These are phyloP conservation scores for Chlorocebus sabaeus DNA, from an alignment of 2,113 vertebrate species.

Conservation along the genomic window DNA sequence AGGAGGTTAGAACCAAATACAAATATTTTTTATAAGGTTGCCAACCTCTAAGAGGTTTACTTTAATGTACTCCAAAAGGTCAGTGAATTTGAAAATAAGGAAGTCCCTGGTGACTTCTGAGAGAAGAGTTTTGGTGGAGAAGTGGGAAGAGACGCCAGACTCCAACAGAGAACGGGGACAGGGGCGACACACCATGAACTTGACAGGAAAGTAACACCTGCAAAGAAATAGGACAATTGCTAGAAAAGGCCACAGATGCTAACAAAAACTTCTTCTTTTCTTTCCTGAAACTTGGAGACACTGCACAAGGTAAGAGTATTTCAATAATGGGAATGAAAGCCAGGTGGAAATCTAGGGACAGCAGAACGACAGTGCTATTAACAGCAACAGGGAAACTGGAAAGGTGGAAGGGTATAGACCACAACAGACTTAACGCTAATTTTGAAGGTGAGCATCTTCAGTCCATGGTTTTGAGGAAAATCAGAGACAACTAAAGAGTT, in stretches of 20 bases:
- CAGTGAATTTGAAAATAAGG: not conserved
- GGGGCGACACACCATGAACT: fast-evolving
- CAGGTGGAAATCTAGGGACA: not conserved
- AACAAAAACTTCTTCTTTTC: not conserved
- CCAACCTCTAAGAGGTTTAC: conserved; percentile 6
- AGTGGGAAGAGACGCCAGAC: not conserved
- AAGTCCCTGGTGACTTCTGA: not conserved
- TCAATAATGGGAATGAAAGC: not conserved
- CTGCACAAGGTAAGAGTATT: not conserved
- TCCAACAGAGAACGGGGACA: not conserved
- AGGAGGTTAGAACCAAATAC: not conserved
- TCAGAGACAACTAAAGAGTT: not conserved
- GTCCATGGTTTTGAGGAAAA: not conserved
- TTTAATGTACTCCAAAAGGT: not conserved
- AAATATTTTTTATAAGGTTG: not conserved
- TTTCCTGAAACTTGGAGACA: not conserved
- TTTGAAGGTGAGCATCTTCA: not conserved
- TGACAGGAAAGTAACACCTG: fast-evolving
- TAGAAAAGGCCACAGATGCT: not conserved
- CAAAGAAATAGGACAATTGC: not conserved
- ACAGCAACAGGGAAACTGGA: not conserved
- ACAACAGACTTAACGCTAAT: not conserved
- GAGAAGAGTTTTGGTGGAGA: not conserved
- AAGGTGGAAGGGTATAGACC: fast-evolving
- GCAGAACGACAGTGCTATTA: not conserved